Base-by-base conservation (phyloP, 1,140 invertebrate genomes). In the Psix sp. region DNA sequence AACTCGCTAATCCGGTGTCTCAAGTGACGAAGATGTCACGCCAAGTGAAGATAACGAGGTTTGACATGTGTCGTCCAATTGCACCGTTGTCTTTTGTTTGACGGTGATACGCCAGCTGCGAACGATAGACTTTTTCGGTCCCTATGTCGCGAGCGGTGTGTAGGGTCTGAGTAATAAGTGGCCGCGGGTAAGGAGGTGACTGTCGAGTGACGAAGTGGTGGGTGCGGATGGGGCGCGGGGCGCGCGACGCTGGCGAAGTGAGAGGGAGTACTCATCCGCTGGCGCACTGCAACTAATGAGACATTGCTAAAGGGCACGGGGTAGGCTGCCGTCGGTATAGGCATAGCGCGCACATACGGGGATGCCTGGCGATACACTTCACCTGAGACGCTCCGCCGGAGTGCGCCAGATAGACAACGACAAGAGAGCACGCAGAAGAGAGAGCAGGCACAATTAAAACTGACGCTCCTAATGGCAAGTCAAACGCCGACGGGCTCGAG, bases 381-480 rank as follows among this genome's bases (percentile, higher is more conserved):
- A 86, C 83, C 84, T 86, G 84, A 85, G 84, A 86, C 83, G 76
- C 73, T 74, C 62, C 67, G 79, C 65, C 31, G 74, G 82, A 83
- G 81, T 84, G 78, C 77, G 76, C 73, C 74, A 83, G 81, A 86
- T 82, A 82, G 83, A 81, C 80, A 75, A 79, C 76, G 57, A 59
- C 56, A 56, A 39, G 46, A 51, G 36, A 54, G 54, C 24, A 38
- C 21, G 62, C 43, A 52, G 60, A 43, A 68, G 74, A 77, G 74
- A 73, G 67, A 74, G 80, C 81, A 83, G 83, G 81, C 84, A 86
- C 85, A 87, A 87, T 87, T 87, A 87, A 87, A 87, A 86, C 85
- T 86, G 85, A 87, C 84, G 85, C 83, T 86, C 79, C 85, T 87
- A 87, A 87, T 87, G 86, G 85, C 86, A 86, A 86, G 86, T 87